Base-by-base conservation (phyloP, 1,140 invertebrate species). In the Ptiloglossa arizonensis region DNA sequence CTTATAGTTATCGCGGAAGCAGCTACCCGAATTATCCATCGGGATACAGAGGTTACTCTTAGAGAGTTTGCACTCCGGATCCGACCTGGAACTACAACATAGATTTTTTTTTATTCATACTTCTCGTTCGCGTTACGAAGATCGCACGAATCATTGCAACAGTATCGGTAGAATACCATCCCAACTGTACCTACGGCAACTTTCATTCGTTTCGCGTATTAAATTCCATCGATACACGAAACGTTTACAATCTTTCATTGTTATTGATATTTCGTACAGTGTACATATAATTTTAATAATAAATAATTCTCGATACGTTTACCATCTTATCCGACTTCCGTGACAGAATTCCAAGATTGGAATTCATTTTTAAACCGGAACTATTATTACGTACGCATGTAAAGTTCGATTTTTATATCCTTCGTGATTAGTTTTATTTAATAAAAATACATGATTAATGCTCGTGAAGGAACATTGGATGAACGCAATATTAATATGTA, bases 31-130 rank as follows among this genome's bases (percentile, higher is more conserved):
- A 13, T 32, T 80, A 83, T 76, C 88, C 86, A 1, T 70, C 87
- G 0, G 87, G 87, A 32, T 87, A 89, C 50, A 73, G 87, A 29
- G 88, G 88, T 38, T 88, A 87, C 41, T 86, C 86, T 48, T 88
- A 83, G 79, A 83, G 79, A 24, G 9, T 35, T 17, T 9, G 0
- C 24, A 19, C 1, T 29, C n/a, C 5, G 48, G 24, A 17, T 57
- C n/a, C 15, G 27, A 11, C 11, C n/a, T 13, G 19, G 1, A 5
- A 13, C 1, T 46, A 44, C 52, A n/a, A n/a, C 11, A 17, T 35
- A 9, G 22, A 46, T 11, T 52, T 24, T 35, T 35, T n/a, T 1
- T 9, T n/a, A n/a, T n/a, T n/a, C n/a, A 38, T 29, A 27, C 13
- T 17, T 62, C 32, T n/a, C n/a, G 9, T 71, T 27, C 8, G 15